Evolutionary conservation across 2,888 invertebrate genomes (phyloP).

Genomic region (Drosophila neotestacea): DNA sequence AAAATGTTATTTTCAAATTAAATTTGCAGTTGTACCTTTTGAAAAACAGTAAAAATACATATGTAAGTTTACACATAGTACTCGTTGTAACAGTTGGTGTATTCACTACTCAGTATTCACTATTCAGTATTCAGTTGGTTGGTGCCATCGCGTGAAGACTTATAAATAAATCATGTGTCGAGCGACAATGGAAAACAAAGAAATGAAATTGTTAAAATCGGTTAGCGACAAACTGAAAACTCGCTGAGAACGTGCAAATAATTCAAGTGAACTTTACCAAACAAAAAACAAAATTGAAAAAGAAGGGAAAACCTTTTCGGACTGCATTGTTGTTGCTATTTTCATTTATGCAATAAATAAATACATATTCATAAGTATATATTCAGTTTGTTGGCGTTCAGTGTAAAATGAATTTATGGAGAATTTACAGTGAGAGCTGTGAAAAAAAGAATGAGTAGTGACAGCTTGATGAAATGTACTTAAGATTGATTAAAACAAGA

Average conservation of each 20-base stretch:
- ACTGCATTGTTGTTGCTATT: constrained; percentile 16
- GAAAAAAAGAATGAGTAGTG: background rate
- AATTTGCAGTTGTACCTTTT: constrained; percentile 11
- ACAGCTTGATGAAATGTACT: constrained; percentile 20
- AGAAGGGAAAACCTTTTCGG: constrained; percentile 1
- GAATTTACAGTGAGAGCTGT: constrained; percentile 39
- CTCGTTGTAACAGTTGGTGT: background rate
- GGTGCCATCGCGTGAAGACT: constrained; percentile 58
- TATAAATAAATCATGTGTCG: constrained; percentile 69
- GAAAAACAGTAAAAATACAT: constrained; percentile 1
- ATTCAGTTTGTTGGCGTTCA: background rate
- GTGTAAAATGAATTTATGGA: constrained; percentile 41
- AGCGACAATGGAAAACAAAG: constrained; percentile 48
- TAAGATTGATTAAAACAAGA: constrained; percentile 5
- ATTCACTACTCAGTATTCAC: constrained; percentile 33
- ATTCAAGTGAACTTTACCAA: constrained; percentile 36
- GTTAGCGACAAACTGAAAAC: constrained; percentile 36
- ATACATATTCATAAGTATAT: constrained; percentile 38
- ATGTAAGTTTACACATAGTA: constrained; percentile 15
- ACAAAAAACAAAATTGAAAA: background rate
- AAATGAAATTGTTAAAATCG: constrained; percentile 35
- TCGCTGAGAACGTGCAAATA: constrained; percentile 47
- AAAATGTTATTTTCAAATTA: constrained; percentile 16
- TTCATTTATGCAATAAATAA: constrained; percentile 30
- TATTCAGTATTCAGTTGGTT: constrained; percentile 44